Conservation (phyloP, 2,888 invertebrate species). For the Scaptomyza reducta region DNA sequence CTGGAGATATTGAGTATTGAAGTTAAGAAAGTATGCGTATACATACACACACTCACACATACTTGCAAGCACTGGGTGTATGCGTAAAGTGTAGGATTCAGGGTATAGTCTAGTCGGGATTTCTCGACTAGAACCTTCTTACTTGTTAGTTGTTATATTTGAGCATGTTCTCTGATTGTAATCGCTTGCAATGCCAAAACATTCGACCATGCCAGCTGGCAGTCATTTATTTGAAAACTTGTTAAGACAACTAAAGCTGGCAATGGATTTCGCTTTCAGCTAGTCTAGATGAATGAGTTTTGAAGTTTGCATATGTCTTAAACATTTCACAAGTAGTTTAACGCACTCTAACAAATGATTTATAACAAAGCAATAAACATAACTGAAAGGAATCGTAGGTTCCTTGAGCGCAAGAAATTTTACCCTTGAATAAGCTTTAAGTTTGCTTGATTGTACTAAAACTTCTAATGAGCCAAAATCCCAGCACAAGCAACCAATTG, state of each 20-base stretch:
- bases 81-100: too few relatives aligned
- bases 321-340: neutral
- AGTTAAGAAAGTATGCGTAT: constrained; percentile 42
- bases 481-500: too few relatives aligned
- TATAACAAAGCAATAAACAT: neutral
- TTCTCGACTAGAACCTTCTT: too few relatives aligned
- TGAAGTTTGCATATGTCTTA: neutral
- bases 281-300: constrained; percentile 14
- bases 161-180: constrained; percentile 15
- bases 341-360: neutral
- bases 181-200: constrained; percentile 13
- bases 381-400: too few relatives aligned
- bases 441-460: too few relatives aligned
- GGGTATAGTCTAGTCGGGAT: too few relatives aligned
- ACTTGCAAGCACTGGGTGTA: too few relatives aligned
- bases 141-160: constrained; percentile 17
- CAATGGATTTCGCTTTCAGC: constrained; percentile 2
- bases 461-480: too few relatives aligned
- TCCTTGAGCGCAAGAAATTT: too few relatives aligned
- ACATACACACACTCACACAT: constrained; percentile 11
- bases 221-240: constrained; percentile 20
- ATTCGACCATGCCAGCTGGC: constrained; percentile 10
- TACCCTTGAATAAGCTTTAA: too few relatives aligned
- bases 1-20: too few relatives aligned
- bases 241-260: constrained; percentile 20